Evolutionary conservation across 1,140 invertebrate genomes (phyloP), one percentile per base, ranked within the genome.

Genomic region (Proales similis): DNA sequence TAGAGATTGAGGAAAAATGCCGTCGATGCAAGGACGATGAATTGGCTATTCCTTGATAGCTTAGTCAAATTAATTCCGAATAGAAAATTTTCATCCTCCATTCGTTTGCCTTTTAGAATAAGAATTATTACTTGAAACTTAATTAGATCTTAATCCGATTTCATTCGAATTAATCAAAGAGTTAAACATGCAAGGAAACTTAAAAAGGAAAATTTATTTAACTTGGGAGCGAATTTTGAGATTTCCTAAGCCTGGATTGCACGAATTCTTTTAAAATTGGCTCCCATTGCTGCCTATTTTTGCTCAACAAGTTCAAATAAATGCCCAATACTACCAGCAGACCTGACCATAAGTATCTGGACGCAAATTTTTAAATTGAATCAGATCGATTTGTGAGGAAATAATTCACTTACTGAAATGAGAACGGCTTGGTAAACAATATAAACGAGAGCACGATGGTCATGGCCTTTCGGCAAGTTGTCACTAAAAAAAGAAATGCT

Each of bases 351-450:
- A 46, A 7, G 26, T 46, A 46, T 11, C 43, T 46, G 12, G 12
- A 22, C 2, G 26, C 2, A 46, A 7, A n/a, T n/a, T n/a, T n/a
- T n/a, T n/a, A 2, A 46, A 17, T 11, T 9, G 17, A 3, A 46
- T 3, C 11, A 11, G 12, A 46, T 17, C 12, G 11, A 17, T 11
- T 46, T 2, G 17, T 3, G 2, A 46, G 26, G 9, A 46, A 3
- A 3, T 64, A n/a, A n/a, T n/a, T n/a, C n/a, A 83, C 86, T 85
- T 81, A 92, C 86, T 90, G 86, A 63, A 86, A 80, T 9, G 87
- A 88, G 70, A 94, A 95, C 4, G 91, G 90, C 73, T 95, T 96
- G 71, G 84, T 83, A 70, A 96, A 95, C 66, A 93, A 83, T 36
- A 93, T 63, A 76, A 96, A 96, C 1, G 90, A 94, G 62, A 94